phyloP scores from a whole-genome alignment of 2,888 invertebrate species.

The Balanococcus diminutus region DNA sequence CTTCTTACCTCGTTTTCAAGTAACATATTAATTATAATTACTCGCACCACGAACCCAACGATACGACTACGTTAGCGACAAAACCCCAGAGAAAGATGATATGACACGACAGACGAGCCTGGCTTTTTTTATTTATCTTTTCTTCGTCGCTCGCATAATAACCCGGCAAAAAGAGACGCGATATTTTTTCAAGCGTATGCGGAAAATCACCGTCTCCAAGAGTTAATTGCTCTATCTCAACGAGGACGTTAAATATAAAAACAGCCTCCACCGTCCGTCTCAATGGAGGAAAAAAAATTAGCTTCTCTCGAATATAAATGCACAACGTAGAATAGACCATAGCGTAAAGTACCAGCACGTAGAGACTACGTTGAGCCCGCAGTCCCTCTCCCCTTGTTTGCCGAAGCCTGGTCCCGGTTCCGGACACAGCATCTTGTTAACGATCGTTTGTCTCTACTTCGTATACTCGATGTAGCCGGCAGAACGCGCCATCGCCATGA shows the following conservation, averaged over 20 bases:
- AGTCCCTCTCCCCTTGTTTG: neutral
- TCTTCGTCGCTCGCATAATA: neutral
- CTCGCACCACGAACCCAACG: neutral
- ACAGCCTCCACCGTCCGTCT: neutral
- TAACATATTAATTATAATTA: neutral
- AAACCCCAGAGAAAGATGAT: neutral
- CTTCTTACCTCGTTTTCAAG: neutral
- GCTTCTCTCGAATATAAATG: no score
- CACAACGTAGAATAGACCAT: no score
- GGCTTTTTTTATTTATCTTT: neutral
- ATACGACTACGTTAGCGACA: neutral
- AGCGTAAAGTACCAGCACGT: neutral
- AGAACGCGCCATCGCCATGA: neutral
- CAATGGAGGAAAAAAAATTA: neutral
- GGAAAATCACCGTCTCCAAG: conserved; percentile 1
- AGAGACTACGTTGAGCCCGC: neutral
- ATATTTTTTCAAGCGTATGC: neutral
- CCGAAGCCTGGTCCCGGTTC: neutral
- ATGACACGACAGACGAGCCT: neutral
- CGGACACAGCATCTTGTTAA: neutral
- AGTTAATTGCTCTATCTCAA: conserved; percentile 7
- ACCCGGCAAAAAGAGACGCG: neutral
- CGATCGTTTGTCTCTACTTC: neutral
- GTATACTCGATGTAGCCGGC: neutral
- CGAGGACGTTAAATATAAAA: neutral